Percentiles rank a stretch among this genome's conserved stretches.
Conservation (phyloP, 2,113 vertebrate genomes). For the Pachyramphus minor region DNA sequence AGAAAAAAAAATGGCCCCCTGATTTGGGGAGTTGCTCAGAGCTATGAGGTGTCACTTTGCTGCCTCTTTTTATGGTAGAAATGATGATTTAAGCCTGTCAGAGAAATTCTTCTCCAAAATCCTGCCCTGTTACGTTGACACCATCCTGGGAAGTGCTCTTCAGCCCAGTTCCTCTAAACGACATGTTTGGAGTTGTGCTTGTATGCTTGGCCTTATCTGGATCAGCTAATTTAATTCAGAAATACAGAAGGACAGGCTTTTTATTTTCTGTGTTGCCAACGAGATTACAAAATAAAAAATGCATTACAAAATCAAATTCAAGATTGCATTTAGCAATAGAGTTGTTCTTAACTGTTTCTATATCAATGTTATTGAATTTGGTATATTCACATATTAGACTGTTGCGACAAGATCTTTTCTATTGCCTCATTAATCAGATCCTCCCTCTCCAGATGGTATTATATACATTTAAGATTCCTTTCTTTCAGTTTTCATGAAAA, state of each 20-base stretch:
- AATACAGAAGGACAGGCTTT: neutral
- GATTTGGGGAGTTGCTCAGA: neutral
- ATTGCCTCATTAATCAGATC: neutral
- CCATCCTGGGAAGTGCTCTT: neutral
- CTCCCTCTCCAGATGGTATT: neutral
- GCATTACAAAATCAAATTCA: neutral
- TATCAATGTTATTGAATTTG: neutral
- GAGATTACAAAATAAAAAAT: neutral
- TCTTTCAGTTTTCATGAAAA: neutral
- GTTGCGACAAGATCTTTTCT: neutral
- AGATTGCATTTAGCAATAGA: neutral
- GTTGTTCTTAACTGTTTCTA: neutral
- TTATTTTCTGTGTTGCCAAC: conserved; percentile 33
- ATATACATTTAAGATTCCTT: neutral
- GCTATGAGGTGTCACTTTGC: neutral
- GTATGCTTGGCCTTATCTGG: neutral
- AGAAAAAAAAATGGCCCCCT: neutral
- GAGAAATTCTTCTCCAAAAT: neutral
- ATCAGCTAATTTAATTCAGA: neutral
- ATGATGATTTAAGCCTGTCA: neutral
- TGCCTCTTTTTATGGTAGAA: neutral
- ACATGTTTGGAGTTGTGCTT: neutral
- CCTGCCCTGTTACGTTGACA: neutral
- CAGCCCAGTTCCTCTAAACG: neutral
- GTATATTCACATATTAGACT: neutral